Evolutionary conservation across 37 sponge, comb jelly and placozoan species (phyloP), one percentile per base, ranked within the genome.

Genomic region (Eunapius fragilis): DNA sequence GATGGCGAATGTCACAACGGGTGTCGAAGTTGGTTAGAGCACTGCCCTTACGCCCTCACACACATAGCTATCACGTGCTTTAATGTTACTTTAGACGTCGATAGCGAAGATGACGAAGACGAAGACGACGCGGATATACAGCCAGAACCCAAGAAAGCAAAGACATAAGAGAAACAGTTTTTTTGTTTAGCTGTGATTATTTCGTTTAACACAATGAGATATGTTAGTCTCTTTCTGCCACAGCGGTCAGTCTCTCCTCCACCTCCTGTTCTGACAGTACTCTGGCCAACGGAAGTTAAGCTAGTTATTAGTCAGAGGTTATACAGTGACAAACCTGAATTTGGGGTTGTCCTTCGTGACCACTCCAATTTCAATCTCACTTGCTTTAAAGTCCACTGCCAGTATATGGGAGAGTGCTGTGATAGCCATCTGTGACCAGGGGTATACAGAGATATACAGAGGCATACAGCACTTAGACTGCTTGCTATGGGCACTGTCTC

Each of bases 311-410:
- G 10, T 2, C 36, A 19, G 58, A 58, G 58, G 58, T 58, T 58
- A 69, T 25, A 10, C 80, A n/a, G 0, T 22, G 34, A 41, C 77
- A n/a, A 25, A 95, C 95, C 95, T 91, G 75, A 93, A 96, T 13
- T 73, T 76, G 25, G 94, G 89, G 68, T 93, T 87, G 72, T 97
- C 98, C 48, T 82, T 70, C 5, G 92, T 97, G 68, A 99, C 99
- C 31, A 99, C 90, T 32, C 87, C 99, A 28, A 99, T 91, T 47
- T 99, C 99, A 76, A 99, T 90, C 33, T 99, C 99, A 76, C 86
- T 83, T 24, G 99, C 79, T 68, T 99, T 99, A 85, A 99, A 93
- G 81, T 99, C 99, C 75, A 86, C 92, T 38, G 96, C 80, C 13
- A 99, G 87, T n/a, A 99, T 94, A 77, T 75, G 72, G 4, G 92